These are phyloP conservation scores for Ptilorrhoa leucosticta DNA, from an alignment of 2,113 vertebrate species.

Conservation along the genomic window DNA sequence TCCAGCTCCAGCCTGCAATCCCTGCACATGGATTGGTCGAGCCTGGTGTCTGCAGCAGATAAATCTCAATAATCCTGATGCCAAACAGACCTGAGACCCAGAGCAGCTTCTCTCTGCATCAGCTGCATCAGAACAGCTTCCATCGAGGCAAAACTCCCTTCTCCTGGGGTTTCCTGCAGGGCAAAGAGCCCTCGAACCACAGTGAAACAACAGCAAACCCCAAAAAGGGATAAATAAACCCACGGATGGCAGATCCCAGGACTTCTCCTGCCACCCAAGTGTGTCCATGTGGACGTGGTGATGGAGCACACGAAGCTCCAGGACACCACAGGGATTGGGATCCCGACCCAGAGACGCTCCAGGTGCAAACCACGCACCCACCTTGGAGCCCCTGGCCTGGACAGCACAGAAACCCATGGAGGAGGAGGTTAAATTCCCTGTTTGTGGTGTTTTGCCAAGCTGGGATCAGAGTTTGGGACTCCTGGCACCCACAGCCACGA, in stretches of 20 bases:
- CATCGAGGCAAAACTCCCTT: background rate
- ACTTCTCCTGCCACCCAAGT: background rate
- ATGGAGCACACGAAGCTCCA: rapidly evolving
- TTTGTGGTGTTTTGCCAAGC: background rate
- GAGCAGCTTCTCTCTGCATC: background rate
- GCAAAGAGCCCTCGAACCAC: background rate
- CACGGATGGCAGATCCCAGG: rapidly evolving
- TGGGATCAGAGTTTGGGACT: background rate
- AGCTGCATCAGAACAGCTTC: background rate
- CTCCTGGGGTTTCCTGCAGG: background rate
- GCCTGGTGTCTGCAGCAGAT: background rate
- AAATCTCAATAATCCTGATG: background rate
- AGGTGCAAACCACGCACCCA: rapidly evolving
- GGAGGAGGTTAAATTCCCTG: background rate
- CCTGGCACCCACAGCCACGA: background rate
- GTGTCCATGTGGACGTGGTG: background rate
- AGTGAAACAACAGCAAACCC: background rate
- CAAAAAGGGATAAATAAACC: background rate
- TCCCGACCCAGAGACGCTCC: rapidly evolving
- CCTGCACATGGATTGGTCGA: background rate
- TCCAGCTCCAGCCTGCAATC: background rate
- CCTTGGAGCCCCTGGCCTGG: background rate
- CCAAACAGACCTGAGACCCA: background rate
- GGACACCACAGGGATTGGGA: background rate
- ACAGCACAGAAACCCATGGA: background rate